Percentiles rank a stretch among this genome's conserved stretches.
These are phyloP conservation scores for Drosophila ananassae DNA, from an alignment of 1,140 invertebrate genomes.

Conservation along the genomic window DNA sequence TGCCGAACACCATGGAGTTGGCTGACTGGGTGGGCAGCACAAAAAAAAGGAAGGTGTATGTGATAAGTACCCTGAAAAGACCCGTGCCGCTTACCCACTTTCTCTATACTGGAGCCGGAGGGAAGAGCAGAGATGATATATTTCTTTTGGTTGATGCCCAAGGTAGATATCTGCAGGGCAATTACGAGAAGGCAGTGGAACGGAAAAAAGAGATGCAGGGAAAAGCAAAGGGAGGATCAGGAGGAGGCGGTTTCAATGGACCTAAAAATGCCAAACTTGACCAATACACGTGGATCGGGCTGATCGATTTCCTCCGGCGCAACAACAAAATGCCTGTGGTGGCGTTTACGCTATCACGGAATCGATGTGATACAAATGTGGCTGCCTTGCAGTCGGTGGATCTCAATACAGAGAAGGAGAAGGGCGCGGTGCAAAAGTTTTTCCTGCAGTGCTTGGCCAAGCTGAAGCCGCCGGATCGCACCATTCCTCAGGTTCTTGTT, in stretches of 20 bases:
- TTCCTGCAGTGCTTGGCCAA: conserved; percentile 94
- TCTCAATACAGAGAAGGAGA: conserved; percentile 93
- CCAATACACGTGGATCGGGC: conserved; percentile 93
- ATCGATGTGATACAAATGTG: conserved; percentile 91
- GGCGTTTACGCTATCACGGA: conserved; percentile 96
- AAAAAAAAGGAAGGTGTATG: conserved; percentile 96
- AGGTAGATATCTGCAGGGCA: conserved; percentile 88
- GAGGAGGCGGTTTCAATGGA: conserved; percentile 8
- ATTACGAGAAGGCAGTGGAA: conserved; percentile 89
- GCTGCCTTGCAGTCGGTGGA: conserved; percentile 89
- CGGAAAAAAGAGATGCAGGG: conserved; percentile 85
- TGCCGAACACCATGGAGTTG: conserved; percentile 98
- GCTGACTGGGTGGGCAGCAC: conserved; percentile 98
- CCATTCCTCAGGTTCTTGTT: conserved; percentile 93
- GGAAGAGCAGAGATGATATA: conserved; percentile 91
- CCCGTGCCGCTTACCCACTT: conserved; percentile 98
- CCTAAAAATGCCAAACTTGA: conserved; percentile 87
- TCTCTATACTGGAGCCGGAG: conserved; percentile 93
- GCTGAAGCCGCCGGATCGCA: conserved; percentile 93
- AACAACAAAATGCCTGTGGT: conserved; percentile 96
- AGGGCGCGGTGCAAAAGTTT: conserved; percentile 89
- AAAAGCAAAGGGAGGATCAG: conserved; percentile 47
- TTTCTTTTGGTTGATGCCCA: conserved; percentile 93
- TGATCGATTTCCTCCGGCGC: conserved; percentile 91
- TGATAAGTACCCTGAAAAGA: conserved; percentile 96